Base-by-base conservation (phyloP, 2,888 invertebrate species). In the Drosophila aldrichi region DNA sequence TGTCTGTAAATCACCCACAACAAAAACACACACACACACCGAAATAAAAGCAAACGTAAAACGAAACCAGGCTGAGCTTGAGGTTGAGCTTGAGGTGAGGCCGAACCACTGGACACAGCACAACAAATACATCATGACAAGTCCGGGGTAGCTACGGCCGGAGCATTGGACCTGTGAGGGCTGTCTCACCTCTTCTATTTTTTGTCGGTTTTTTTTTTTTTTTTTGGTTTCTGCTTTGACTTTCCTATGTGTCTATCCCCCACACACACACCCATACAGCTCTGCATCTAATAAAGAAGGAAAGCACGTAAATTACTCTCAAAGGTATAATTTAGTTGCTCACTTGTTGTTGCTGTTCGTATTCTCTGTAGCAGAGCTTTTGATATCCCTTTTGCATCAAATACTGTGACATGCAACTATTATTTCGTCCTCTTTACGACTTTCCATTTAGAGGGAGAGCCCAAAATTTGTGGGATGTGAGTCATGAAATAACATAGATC, bases 261-360 rank as follows among this genome's bases (percentile, higher is more conserved):
- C 4, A 16, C 9, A 46, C 46, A 25, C 25, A 48, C 60, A 25
- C 41, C 4, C 36, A 61, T 34, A 38, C 49, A 51, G 54, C 68
- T 70, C 57, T 74, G 74, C 75, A 79, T 79, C 77, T 83, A 89
- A 89, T 87, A 83, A 90, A 80, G 85, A 79, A 81, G 76, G 77
- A 87, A 87, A 87, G 88, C 78, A 87, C 79, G 81, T 87, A 90
- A 90, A 90, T 90, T 90, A 91, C 90, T 85, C 90, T 90, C 90
- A 69, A 64, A 75, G 90, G 90, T 82, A 90, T 91, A 90, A 91
- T 90, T 90, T 90, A 72, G 89, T 79, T 82, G 76, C 84, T 78
- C 73, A 68, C 70, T 85, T 79, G 61, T 56, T 70, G 46, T 49
- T 48, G 32, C 9, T 36, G 51, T 36, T 36, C 25, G n/a, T 38